Evolutionary conservation across 1,140 invertebrate species (phyloP).

Genomic region (Lucilia sericata): DNA sequence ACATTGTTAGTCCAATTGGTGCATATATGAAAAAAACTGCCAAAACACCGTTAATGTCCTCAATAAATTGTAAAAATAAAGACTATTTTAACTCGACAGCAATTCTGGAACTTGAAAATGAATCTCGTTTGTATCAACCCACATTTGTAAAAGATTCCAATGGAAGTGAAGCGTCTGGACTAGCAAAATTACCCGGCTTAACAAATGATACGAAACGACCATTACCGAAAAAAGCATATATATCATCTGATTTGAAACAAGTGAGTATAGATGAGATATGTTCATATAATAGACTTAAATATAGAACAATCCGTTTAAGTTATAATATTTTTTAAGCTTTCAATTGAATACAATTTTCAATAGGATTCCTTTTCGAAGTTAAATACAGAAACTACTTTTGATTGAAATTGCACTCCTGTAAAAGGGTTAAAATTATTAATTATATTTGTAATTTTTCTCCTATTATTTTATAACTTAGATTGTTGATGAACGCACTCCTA

Average conservation of each 20-base stretch:
- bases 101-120: slow-evolving; percentile 55
- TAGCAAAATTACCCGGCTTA: not conserved
- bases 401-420: not conserved
- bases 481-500: slow-evolving; percentile 61
- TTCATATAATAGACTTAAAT: too few relatives aligned
- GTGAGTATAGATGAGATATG: slow-evolving; percentile 49
- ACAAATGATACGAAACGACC: slow-evolving; percentile 24
- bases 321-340: too few relatives aligned
- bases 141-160: slow-evolving; percentile 7
- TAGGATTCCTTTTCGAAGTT: too few relatives aligned
- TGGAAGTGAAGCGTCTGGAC: not conserved
- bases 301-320: too few relatives aligned
- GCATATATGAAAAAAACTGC: slow-evolving; percentile 67
- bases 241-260: slow-evolving; percentile 61
- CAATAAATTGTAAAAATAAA: slow-evolving; percentile 38
- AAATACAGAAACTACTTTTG: too few relatives aligned
- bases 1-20: slow-evolving; percentile 67
- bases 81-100: slow-evolving; percentile 51
- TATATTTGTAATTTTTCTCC: not conserved
- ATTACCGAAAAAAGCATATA: slow-evolving; percentile 64
- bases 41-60: slow-evolving; percentile 59
- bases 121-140: slow-evolving; percentile 52
- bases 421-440: not conserved
- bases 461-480: slow-evolving; percentile 50
- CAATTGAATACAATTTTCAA: too few relatives aligned